These are phyloP conservation scores for Xanthorhoe spadicearia DNA, from an alignment of 2,888 invertebrate genomes.

Conservation along the genomic window DNA sequence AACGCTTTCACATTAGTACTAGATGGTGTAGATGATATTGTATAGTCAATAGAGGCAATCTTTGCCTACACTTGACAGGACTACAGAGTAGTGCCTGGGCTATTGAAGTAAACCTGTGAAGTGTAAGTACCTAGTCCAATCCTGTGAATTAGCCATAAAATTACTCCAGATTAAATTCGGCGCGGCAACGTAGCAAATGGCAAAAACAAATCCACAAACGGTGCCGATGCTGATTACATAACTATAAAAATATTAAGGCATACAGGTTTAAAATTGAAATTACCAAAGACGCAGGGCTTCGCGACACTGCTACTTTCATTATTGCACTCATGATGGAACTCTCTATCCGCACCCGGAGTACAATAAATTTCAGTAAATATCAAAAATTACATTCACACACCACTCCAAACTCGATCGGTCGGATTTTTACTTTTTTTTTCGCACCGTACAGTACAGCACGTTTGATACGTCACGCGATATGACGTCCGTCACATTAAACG, in stretches of 20 bases:
- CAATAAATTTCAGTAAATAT: slow-evolving; percentile 50
- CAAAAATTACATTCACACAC: slow-evolving; percentile 55
- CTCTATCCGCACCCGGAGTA: slow-evolving; percentile 82
- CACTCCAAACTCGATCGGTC: slow-evolving; percentile 16
- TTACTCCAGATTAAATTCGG: background rate
- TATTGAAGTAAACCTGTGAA: too few species aligned
- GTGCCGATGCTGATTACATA: slow-evolving; percentile 72
- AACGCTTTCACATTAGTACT: too few species aligned
- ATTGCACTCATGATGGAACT: slow-evolving; percentile 85
- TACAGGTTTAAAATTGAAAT: slow-evolving; percentile 44
- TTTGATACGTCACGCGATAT: background rate
- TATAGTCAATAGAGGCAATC: too few species aligned
- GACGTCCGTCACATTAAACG: background rate
- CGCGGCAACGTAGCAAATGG: slow-evolving; percentile 14
- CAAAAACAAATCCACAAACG: slow-evolving; percentile 50
- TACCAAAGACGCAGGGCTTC: slow-evolving; percentile 77
- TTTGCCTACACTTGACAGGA: too few species aligned
- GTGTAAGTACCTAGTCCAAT: too few species aligned
- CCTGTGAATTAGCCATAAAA: too few species aligned
- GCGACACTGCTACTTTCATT: slow-evolving; percentile 74
- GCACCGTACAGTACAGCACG: background rate
- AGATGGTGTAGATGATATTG: too few species aligned
- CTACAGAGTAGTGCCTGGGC: too few species aligned
- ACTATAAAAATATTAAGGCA: slow-evolving; percentile 57
- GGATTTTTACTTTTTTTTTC: slow-evolving; percentile 17